Conservation (phyloP, 2,797 vertebrate species). For the Oryzias sinensis region DNA sequence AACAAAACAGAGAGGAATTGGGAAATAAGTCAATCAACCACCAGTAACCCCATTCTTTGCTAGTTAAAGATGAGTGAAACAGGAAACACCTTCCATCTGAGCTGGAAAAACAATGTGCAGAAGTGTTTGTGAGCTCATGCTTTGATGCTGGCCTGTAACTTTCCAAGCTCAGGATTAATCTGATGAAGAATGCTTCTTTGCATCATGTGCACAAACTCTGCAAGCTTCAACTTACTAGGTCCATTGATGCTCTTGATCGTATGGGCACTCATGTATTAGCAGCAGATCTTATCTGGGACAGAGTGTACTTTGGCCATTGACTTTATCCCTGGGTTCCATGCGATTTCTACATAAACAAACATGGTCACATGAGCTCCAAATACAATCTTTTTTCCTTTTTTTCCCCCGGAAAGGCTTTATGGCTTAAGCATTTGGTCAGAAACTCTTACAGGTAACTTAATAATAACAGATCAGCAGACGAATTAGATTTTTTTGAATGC, state of each 20-base stretch:
- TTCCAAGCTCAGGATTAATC: slow-evolving; percentile 62
- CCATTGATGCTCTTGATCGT: slow-evolving; percentile 7
- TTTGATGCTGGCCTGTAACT: slow-evolving; percentile 13
- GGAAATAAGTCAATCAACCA: not conserved
- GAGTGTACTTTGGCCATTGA: slow-evolving; percentile 45
- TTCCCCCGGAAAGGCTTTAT: not conserved
- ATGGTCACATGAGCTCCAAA: not conserved
- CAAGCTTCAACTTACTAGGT: slow-evolving; percentile 14
- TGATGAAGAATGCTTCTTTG: slow-evolving; percentile 71
- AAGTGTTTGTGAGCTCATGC: slow-evolving; percentile 5
- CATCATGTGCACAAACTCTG: slow-evolving; percentile 18
- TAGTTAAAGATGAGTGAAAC: too few species aligned
- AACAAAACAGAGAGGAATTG: not conserved
- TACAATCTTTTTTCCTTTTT: not conserved
- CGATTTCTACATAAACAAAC: slow-evolving; percentile 22
- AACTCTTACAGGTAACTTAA: slow-evolving; percentile 3
- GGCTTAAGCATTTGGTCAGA: slow-evolving; percentile 6
- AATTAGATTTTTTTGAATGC: slow-evolving; percentile 12
- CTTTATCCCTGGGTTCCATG: not conserved
- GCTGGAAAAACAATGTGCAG: not conserved
- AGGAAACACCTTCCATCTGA: too few species aligned
- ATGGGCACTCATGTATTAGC: not conserved
- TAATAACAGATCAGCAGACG: not conserved
- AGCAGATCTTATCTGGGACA: slow-evolving; percentile 24
- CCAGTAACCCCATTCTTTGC: too few species aligned